Evolutionary conservation across 2,888 invertebrate species (phyloP).

Genomic region (Anagyrus pseudococci): DNA sequence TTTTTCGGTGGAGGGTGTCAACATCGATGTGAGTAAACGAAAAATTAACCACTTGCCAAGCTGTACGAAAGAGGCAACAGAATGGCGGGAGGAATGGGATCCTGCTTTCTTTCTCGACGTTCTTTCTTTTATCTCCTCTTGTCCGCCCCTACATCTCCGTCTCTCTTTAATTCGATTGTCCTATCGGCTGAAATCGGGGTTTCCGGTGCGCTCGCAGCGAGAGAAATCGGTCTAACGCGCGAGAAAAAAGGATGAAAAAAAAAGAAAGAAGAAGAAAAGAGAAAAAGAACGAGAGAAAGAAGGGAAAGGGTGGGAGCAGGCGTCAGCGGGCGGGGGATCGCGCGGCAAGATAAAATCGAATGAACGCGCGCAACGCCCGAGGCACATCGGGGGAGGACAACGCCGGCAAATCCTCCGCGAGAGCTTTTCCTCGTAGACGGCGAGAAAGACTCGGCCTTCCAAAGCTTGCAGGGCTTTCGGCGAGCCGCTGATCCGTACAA

Average conservation of each 20-base stretch:
- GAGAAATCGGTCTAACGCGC: not conserved
- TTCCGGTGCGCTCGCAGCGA: too few species aligned
- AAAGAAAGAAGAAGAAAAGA: not conserved
- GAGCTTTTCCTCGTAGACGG: not conserved
- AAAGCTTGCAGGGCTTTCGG: not conserved
- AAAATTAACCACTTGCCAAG: too few species aligned
- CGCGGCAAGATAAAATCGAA: not conserved
- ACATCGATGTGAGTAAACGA: conserved; percentile 37
- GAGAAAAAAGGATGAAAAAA: not conserved
- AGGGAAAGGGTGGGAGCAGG: not conserved
- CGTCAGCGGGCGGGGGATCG: not conserved
- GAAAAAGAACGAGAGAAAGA: not conserved
- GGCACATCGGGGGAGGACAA: too few species aligned
- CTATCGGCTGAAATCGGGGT: not conserved
- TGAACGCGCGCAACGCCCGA: not conserved
- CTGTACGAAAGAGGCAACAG: too few species aligned
- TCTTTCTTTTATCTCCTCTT: too few species aligned
- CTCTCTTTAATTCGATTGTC: not conserved
- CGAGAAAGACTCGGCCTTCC: not conserved
- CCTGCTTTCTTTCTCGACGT: too few species aligned
- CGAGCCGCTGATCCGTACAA: not conserved
- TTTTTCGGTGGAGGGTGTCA: conserved; percentile 30
- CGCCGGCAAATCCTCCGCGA: not conserved
- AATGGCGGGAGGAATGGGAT: too few species aligned
- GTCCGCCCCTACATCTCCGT: too few species aligned